These are phyloP conservation scores for Candoia aspera DNA, from an alignment of 2,113 vertebrate species.

Conservation along the genomic window DNA sequence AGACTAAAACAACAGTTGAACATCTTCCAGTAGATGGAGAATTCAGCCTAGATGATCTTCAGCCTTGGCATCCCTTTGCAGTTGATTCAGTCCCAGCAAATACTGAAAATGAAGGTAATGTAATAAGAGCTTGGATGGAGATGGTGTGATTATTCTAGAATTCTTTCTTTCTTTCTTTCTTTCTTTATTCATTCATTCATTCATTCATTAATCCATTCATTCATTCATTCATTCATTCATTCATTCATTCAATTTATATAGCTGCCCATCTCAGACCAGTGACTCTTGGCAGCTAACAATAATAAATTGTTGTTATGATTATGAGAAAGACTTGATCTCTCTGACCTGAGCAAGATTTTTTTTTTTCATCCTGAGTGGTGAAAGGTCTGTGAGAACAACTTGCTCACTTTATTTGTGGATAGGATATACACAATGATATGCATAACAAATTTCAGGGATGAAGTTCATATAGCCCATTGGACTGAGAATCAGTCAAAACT, in stretches of 20 bases:
- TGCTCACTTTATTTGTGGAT: conserved; percentile 1
- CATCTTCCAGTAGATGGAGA: conserved; percentile 86
- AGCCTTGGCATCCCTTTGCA: conserved; percentile 92
- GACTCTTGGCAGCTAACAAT: too few species aligned
- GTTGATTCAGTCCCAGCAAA: conserved; percentile 92
- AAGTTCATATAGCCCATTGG: conserved; percentile 1
- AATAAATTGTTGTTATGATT: background rate
- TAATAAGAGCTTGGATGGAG: background rate
- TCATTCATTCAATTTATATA: too few species aligned
- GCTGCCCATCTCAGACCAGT: too few species aligned
- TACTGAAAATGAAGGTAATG: conserved; percentile 92
- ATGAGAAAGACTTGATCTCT: conserved; percentile 24
- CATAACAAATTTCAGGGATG: background rate
- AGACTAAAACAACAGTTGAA: conserved; percentile 90
- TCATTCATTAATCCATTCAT: too few species aligned
- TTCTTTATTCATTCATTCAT: too few species aligned
- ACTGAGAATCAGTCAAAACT: conserved; percentile 33
- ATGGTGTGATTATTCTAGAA: background rate
- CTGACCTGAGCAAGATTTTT: background rate
- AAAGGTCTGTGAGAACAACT: background rate
- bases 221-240: too few species aligned
- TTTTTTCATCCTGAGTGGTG: conserved; percentile 20
- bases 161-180: too few species aligned
- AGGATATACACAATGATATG: background rate
- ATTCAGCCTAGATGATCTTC: conserved; percentile 85